Base-by-base conservation (phyloP, 2,113 vertebrate genomes). In the Condylura cristata region DNA sequence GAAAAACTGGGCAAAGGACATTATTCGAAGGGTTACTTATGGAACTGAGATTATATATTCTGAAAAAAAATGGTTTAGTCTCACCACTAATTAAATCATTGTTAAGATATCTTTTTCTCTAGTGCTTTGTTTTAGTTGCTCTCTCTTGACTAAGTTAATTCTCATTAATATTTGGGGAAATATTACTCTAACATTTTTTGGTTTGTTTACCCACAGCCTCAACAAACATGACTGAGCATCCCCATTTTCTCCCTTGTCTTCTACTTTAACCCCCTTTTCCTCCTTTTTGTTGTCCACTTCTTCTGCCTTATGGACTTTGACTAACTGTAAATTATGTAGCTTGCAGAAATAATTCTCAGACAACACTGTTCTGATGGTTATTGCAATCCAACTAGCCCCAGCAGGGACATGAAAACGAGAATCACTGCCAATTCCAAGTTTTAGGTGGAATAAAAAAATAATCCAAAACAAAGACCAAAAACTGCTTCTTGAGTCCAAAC, bases 331-430 rank as follows among this genome's bases (percentile, higher is more conserved):
- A 53, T 91, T 65, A 75, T 34, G 65, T 32, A 85, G 18, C 51
- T 92, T 92, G 61, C 24, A 39, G 51, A 92, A 92, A 58, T 24
- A 78, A 37, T 92, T 92, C 48, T 92, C 46, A 60, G 48, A 92
- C 34, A 65, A 44, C 53, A 58, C 39, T 60, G 32, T 85, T 85
- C 39, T 39, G 37, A 75, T 65, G 70, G 34, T 41, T 53, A 53
- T 83, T 72, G 75, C 34, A 30, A 74, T 74, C 79, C 56, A 39
- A 32, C 18, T 74, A 53, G 65, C 48, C 9, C 6, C 9, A 65
- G 20, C 13, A 65, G 34, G 44, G 10, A 3, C 68, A n/a, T 53
- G 68, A 51, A 63, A 74, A 83, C 58, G 41, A 41, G n/a, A 63
- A 53, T 39, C 44, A 53, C 46, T 34, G 20, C 34, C 68, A 74